These are phyloP conservation scores for Calyptomena viridis DNA, from an alignment of 2,113 vertebrate species.

Conservation along the genomic window DNA sequence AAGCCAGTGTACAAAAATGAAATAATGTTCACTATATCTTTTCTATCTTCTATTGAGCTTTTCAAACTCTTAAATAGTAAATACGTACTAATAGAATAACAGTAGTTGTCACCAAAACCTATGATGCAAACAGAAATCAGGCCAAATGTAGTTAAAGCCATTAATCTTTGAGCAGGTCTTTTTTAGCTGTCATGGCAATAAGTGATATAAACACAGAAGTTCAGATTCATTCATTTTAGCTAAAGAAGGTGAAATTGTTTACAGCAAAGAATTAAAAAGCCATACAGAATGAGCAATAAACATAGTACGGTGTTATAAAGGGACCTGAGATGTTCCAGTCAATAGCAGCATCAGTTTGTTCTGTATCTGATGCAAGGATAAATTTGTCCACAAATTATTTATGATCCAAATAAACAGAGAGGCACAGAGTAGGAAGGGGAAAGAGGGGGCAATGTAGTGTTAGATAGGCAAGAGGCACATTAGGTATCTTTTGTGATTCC, in stretches of 20 bases:
- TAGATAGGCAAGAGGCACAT: background rate
- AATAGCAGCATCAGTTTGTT: background rate
- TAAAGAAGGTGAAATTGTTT: background rate
- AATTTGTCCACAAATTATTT: background rate
- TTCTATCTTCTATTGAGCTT: background rate
- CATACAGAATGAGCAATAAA: background rate
- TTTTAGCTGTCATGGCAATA: background rate
- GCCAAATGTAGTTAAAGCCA: background rate
- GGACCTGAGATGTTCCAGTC: background rate
- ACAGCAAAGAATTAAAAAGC: background rate
- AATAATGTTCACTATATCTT: background rate
- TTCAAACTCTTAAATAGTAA: background rate
- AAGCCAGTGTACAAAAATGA: background rate
- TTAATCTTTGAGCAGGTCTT: background rate
- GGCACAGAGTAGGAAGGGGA: background rate
- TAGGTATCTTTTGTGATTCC: background rate
- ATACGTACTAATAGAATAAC: background rate
- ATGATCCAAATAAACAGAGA: background rate
- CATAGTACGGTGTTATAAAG: background rate
- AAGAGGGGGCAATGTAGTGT: background rate
- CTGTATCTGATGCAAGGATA: background rate
- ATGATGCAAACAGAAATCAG: background rate
- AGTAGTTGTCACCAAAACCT: background rate
- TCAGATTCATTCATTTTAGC: background rate
- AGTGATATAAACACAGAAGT: background rate